Base-by-base conservation (phyloP, 2,797 vertebrate species). In the Pangasius mekongensis region DNA sequence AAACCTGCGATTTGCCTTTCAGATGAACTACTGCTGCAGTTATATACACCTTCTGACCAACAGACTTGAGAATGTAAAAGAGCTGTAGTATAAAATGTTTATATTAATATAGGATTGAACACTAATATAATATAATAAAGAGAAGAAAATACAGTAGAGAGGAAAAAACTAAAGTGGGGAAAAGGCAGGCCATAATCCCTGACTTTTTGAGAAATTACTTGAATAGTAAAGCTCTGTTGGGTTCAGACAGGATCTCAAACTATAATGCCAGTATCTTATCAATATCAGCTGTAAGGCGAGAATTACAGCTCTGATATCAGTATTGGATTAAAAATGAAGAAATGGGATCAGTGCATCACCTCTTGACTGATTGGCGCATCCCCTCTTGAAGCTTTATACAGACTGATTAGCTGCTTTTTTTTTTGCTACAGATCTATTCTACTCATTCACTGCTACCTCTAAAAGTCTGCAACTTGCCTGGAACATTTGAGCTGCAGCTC, bases 381-480 rank as follows among this genome's bases (percentile, higher is more conserved):
- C 62, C 49, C 2, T 54, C 49, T 33, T 89, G 43, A 73, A 89
- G 84, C 66, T 27, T 73, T 13, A 33, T 13, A 14, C 47, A 84
- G 18, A 54, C 47, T 36, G 47, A 52, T 74, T 24, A 83, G 87
- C 69, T 76, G 80, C 81, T 87, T 71, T 62, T 62, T 47, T 49
- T 83, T 69, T 69, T 69, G 83, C 66, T 69, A 69, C 67, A 22
- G 76, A 86, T 73, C 49, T 86, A 83, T 86, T 84, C 82, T 85
- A 85, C 66, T 64, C 43, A 54, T 60, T 81, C 58, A 33, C 27
- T 43, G 69, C 80, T 83, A 54, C 58, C 22, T 30, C 71, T 49
- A 81, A 78, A 84, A 80, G 52, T n/a, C 81, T 64, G 80, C 80
- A 64, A 83, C 58, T 60, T 33, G 64, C 83, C 83, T 56, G 39